Base-by-base conservation (phyloP, 2,888 invertebrate species). In the Antheraea yamamai region DNA sequence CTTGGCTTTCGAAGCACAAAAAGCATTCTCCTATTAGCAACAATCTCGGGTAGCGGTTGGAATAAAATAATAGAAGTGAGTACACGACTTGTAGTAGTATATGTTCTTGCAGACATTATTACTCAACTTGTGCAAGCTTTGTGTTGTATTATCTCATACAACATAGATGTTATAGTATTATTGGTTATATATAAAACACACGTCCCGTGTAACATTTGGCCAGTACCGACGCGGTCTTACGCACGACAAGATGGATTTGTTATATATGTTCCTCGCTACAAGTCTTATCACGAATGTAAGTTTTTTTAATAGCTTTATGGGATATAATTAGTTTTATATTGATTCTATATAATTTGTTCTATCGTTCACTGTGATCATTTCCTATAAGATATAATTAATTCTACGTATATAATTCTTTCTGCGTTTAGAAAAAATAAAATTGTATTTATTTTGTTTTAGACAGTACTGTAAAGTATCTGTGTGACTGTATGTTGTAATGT, bases 241-340 rank as follows among this genome's bases (percentile, higher is more conserved):
- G 16, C 12, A 73, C 73, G 73, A 23, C 73, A 73, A 73, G 73
- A 73, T 73, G 73, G 73, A 61, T 61, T 58, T n/a, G 35, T 20
- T 73, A 23, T 39, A 61, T 14, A 35, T 35, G 2, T 61, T 73
- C 18, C 14, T 39, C n/a, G 23, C 47, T 20, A 39, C 61, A 23
- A 61, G 35, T n/a, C 30, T 39, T 73, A 18, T 64, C 35, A 23
- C 30, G 12, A 8, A 12, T 39, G 73, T 73, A 55, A 73, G 73
- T 73, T 58, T 35, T 61, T 16, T 39, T 73, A n/a, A 39, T 39
- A 12, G 47, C 2, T 30, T 61, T 23, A 61, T 12, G 8, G 23
- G 23, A 10, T 35, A 39, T 39, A 39, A 39, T 39, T 39, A 39
- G 35, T 39, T 4, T 39, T 39, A 7, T 39, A 39, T 39, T 39